Conservation (phyloP, 2,888 invertebrate species). For the Drosophila neutralis region DNA sequence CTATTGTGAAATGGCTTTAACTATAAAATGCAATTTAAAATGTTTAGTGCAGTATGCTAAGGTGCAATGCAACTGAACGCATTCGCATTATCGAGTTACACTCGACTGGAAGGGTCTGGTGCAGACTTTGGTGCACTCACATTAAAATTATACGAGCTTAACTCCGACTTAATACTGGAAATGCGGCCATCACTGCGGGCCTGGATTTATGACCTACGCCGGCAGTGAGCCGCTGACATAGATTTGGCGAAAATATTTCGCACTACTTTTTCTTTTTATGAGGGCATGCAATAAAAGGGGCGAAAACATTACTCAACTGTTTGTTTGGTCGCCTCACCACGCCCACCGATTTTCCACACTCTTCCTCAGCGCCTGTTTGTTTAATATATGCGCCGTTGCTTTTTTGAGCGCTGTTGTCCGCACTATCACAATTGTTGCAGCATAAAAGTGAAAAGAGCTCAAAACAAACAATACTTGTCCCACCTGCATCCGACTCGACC, state of each 20-base stretch:
- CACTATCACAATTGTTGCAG: constrained; percentile 51
- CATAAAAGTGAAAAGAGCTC: constrained; percentile 52
- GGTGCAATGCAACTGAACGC: constrained; percentile 13
- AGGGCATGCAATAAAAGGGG: constrained; percentile 58
- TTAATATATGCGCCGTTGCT: constrained; percentile 51
- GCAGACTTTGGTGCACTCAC: constrained; percentile 12
- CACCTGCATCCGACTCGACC: constrained; percentile 18
- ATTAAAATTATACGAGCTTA: constrained; percentile 39
- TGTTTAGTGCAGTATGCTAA: constrained; percentile 1
- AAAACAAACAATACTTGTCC: constrained; percentile 59
- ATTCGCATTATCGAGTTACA: background rate
- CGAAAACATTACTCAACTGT: constrained; percentile 47
- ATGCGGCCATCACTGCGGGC: background rate
- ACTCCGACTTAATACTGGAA: constrained; percentile 24
- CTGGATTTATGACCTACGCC: constrained; percentile 35
- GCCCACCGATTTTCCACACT: constrained; percentile 27
- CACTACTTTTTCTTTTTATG: constrained; percentile 66
- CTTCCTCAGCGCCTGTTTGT: constrained; percentile 55
- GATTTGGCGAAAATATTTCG: constrained; percentile 64
- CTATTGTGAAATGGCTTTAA: background rate
- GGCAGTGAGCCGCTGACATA: constrained; percentile 58
- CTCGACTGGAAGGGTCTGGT: background rate
- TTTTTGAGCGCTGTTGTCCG: constrained; percentile 20
- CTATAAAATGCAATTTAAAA: background rate
- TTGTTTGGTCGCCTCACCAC: constrained; percentile 29